A percentile compares a stretch with the other conserved stretches of the same genome.
phyloP scores from a whole-genome alignment of 2,797 vertebrate genomes.

The Orestias chungarensis region DNA sequence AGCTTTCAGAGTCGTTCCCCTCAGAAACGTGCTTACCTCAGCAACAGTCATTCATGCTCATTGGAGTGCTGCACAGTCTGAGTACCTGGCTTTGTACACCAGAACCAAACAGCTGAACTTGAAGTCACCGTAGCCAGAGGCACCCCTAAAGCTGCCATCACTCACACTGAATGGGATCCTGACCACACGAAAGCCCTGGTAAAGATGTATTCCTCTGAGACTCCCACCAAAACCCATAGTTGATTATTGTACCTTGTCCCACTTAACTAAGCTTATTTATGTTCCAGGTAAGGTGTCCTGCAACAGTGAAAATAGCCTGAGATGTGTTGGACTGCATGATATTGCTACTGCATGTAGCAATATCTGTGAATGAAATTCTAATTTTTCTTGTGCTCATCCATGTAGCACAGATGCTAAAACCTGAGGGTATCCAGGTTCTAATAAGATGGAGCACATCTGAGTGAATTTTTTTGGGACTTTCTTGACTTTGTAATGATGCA shows the following conservation, averaged over 20 bases:
- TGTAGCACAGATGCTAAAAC: conserved; percentile 49
- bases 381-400: conserved; percentile 36
- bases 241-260: conserved; percentile 44
- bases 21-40: conserved; percentile 58
- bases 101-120: conserved; percentile 62
- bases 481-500: too few relatives aligned
- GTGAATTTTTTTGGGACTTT: too few relatives aligned
- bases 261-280: conserved; percentile 33
- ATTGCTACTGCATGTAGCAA: conserved; percentile 16
- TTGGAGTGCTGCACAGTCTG: conserved; percentile 57
- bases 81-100: conserved; percentile 63
- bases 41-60: conserved; percentile 65
- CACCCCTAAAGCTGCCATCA: conserved; percentile 67
- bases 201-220: conserved; percentile 55
- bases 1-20: conserved; percentile 35
- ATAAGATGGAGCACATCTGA: conserved; percentile 50
- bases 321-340: conserved; percentile 40
- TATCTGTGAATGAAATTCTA: conserved; percentile 41
- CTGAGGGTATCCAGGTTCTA: conserved; percentile 46
- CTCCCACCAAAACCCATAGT: conserved; percentile 41
- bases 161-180: conserved; percentile 71
- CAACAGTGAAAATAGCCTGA: conserved; percentile 3
- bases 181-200: conserved; percentile 62
- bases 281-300: not conserved
- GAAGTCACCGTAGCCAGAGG: conserved; percentile 69